These are phyloP conservation scores for Wiebesia pumilae DNA, from an alignment of 1,140 invertebrate genomes.

Conservation along the genomic window DNA sequence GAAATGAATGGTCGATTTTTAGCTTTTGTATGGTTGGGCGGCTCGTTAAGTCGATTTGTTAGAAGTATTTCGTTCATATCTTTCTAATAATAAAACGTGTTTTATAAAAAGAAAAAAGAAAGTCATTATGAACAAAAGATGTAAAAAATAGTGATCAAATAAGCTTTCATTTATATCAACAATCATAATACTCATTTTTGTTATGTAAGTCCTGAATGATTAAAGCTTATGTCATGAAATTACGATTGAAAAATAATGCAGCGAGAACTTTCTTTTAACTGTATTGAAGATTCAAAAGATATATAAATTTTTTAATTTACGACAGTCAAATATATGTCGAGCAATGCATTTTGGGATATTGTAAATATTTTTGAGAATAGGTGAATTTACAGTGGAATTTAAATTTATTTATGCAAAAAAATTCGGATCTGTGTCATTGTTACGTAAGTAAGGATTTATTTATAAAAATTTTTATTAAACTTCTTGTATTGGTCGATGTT, in stretches of 20 bases:
- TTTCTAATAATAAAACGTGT: slow-evolving; percentile 35
- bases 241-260: neutral
- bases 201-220: slow-evolving; percentile 21
- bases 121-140: neutral
- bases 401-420: slow-evolving; percentile 19
- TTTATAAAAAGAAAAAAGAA: slow-evolving; percentile 31
- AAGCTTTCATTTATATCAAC: slow-evolving; percentile 48
- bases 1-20: slow-evolving; percentile 36
- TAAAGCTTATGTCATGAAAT: slow-evolving; percentile 14
- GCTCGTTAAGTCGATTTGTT: slow-evolving; percentile 26
- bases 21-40: slow-evolving; percentile 26
- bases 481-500: slow-evolving; percentile 26
- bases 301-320: slow-evolving; percentile 28
- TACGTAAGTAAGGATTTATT: slow-evolving; percentile 19
- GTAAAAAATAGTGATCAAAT: slow-evolving; percentile 40
- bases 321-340: slow-evolving; percentile 3
- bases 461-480: neutral
- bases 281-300: slow-evolving; percentile 13
- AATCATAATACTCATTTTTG: slow-evolving; percentile 44
- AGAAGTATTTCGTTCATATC: slow-evolving; percentile 40
- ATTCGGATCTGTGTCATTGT: slow-evolving; percentile 7
- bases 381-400: neutral
- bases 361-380: slow-evolving; percentile 38
- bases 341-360: neutral
- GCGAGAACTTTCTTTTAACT: neutral